A percentile compares a stretch with the other conserved stretches of the same genome.
Conservation (phyloP, 2,888 invertebrate species). For the Drosophila subquinaria region DNA sequence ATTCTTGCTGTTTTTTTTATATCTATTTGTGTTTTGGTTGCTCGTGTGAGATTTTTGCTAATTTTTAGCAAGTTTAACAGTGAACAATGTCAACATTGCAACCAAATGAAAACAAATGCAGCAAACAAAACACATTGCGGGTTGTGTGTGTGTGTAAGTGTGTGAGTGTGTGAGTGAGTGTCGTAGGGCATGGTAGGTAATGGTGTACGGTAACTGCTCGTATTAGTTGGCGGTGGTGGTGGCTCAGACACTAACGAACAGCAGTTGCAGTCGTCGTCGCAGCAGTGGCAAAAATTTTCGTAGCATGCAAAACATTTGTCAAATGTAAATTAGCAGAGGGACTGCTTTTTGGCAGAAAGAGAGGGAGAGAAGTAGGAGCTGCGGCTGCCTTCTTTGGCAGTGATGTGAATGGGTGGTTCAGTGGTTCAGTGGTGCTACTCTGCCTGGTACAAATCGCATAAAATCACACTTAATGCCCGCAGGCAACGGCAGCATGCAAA, state of each 20-base stretch:
- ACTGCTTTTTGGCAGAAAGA: constrained; percentile 20
- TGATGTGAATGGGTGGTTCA: constrained; percentile 21
- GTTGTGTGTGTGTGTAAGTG: constrained; percentile 20
- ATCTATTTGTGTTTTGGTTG: constrained; percentile 25
- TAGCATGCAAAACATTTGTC: constrained; percentile 82
- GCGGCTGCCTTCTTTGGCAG: constrained; percentile 43
- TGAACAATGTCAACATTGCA: constrained; percentile 78
- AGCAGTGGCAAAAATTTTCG: constrained; percentile 73
- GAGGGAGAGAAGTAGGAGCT: constrained; percentile 8
- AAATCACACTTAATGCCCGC: constrained; percentile 83
- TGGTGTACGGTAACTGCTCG: constrained; percentile 30
- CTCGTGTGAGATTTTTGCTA: constrained; percentile 72
- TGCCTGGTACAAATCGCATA: constrained; percentile 76
- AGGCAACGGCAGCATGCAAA: constrained; percentile 75
- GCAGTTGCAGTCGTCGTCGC: constrained; percentile 62
- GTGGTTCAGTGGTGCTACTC: constrained; percentile 10
- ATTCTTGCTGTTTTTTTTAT: constrained; percentile 10
- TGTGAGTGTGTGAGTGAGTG: constrained; percentile 14
- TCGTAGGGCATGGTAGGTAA: constrained; percentile 3
- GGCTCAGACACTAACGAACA: constrained; percentile 69
- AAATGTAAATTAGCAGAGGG: constrained; percentile 81
- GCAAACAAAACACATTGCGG: constrained; percentile 76
- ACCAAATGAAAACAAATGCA: constrained; percentile 81
- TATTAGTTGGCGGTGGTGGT: constrained; percentile 44
- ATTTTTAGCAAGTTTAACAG: constrained; percentile 79